phyloP scores from a whole-genome alignment of 2,113 vertebrate species.

The Fregata magnificens region DNA sequence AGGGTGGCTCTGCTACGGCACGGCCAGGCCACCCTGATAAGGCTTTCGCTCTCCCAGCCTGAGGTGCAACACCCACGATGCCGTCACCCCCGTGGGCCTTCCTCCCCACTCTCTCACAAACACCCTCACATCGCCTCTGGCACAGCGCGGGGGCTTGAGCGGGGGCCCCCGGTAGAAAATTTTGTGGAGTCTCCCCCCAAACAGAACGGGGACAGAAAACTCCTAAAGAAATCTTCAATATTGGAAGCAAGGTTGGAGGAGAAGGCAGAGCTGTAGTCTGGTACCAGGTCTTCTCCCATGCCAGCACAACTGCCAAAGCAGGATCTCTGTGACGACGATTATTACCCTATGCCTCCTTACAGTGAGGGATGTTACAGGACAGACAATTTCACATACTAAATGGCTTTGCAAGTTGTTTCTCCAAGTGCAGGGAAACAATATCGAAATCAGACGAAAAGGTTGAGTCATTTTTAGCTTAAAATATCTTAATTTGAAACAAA shows the following conservation, averaged over 20 bases:
- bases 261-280: background rate
- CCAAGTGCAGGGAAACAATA: background rate
- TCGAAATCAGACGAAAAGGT: background rate
- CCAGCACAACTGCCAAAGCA: background rate
- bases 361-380: background rate
- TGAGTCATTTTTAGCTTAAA: background rate
- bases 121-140: rapidly evolving
- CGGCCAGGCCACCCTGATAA: background rate
- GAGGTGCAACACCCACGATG: background rate
- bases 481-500: background rate
- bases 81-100: rapidly evolving
- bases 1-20: background rate
- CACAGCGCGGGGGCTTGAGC: rapidly evolving
- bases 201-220: background rate
- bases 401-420: background rate
- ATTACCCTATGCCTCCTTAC: background rate
- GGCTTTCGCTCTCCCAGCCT: background rate
- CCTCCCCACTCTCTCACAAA: background rate
- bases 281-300: background rate
- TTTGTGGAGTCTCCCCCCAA: rapidly evolving
- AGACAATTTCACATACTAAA: background rate
- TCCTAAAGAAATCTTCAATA: background rate
- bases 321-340: background rate
- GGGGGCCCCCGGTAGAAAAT: rapidly evolving
- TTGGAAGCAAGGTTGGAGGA: background rate